Conservation (phyloP, 2,797 vertebrate genomes). For the Mormyrops attenuatus region DNA sequence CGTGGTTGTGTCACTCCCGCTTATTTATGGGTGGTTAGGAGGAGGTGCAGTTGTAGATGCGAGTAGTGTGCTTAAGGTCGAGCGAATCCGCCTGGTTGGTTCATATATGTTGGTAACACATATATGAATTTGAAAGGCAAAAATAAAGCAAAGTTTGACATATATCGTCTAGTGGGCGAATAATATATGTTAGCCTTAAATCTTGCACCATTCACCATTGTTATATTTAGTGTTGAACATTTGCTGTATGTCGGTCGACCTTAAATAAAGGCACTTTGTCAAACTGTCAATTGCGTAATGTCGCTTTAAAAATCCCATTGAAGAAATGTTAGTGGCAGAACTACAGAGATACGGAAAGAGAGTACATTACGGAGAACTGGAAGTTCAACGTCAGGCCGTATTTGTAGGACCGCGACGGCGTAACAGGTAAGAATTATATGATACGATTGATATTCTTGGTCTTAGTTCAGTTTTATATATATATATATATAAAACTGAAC, state of each 20-base stretch:
- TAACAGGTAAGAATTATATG: not conserved
- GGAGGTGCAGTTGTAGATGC: not conserved
- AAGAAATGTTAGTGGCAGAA: not conserved
- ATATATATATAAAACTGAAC: no score
- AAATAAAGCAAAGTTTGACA: not conserved
- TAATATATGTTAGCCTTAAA: not conserved
- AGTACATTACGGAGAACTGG: not conserved
- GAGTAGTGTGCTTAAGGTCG: conserved; percentile 3
- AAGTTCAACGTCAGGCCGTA: not conserved
- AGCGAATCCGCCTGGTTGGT: not conserved
- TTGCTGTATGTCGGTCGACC: conserved; percentile 3
- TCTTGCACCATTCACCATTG: not conserved
- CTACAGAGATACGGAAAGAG: not conserved
- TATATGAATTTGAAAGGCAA: not conserved
- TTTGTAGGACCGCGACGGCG: not conserved
- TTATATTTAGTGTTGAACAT: not conserved
- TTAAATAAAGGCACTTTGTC: not conserved
- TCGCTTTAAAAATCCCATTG: conserved; percentile 15
- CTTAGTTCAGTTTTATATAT: no score
- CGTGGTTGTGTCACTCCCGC: conserved; percentile 31
- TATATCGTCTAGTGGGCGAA: not conserved
- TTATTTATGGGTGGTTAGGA: conserved; percentile 17
- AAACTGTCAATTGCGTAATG: not conserved
- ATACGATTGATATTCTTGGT: not conserved
- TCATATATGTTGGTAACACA: not conserved